Base-by-base conservation (phyloP, 2,888 invertebrate species). In the Phengaris alcon region DNA sequence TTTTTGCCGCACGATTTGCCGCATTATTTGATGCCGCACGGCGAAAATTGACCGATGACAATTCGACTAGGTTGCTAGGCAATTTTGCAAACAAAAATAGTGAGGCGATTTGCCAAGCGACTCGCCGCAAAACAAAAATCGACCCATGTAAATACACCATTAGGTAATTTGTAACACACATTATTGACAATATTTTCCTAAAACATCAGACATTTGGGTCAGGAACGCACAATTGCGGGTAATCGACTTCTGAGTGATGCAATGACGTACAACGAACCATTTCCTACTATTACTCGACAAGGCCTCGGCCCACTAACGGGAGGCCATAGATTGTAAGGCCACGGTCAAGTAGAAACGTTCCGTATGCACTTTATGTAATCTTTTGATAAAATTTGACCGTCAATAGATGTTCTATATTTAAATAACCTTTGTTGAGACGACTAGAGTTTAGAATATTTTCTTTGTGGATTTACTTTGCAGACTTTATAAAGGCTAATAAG, bases 271-370 rank as follows among this genome's bases (percentile, higher is more conserved):
- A 73, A 75, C 75, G 35, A 70, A 74, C 73, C 72, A 75, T 64
- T 79, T 78, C 78, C 77, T 69, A 9, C 69, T 69, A 78, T 78
- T 78, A 77, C 15, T 77, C 51, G 35, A 57, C 55, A 35, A 76
- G 79, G 79, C 79, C 79, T 79, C 78, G 79, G 74, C 78, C 78
- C 78, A 76, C 78, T 77, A 77, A 75, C 76, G 75, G 57, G 73
- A 68, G 73, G 74, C 70, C 55, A 68, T 74, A 77, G 77, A 76
- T 76, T 70, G 77, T 75, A 57, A 76, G 74, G 75, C 68, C 52
- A 69, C 69, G 75, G 68, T 69, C 75, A 75, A 75, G 69, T 69
- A 55, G n/a, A 54, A 13, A 52, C 64, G 64, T 22, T 75, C 68
- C 55, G 44, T 55, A 48, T 69, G 55, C 69, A 75, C 10, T 75